Evolutionary conservation across 2,888 invertebrate genomes (phyloP).

Genomic region (Lepetodrilus schrolli): DNA sequence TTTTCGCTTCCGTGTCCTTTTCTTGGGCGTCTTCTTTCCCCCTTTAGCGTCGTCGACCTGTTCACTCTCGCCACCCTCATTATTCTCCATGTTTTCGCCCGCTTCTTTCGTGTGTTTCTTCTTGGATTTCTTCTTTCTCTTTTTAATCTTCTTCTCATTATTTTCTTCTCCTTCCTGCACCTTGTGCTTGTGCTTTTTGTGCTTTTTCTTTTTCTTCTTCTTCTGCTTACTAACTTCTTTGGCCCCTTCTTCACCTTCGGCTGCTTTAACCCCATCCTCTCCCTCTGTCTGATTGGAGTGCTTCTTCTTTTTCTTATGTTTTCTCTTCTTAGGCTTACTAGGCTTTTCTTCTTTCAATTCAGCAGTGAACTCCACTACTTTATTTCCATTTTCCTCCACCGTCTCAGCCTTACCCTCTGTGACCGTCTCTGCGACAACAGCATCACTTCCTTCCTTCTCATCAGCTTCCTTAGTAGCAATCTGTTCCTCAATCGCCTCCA

Average conservation of each 20-base stretch:
- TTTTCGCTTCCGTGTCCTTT: constrained; percentile 40
- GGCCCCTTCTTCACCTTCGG: constrained; percentile 28
- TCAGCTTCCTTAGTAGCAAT: constrained; percentile 31
- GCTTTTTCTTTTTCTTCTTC: constrained; percentile 56
- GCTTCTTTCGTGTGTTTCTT: constrained; percentile 29
- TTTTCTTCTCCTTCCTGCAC: constrained; percentile 40
- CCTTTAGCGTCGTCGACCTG: constrained; percentile 39
- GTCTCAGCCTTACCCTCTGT: neutral
- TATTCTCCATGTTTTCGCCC: constrained; percentile 34
- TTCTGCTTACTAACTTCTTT: constrained; percentile 40
- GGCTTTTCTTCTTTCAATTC: constrained; percentile 37
- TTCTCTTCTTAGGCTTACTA: constrained; percentile 32
- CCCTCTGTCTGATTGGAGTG: constrained; percentile 36
- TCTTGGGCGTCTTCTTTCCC: constrained; percentile 34
- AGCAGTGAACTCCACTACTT: constrained; percentile 27
- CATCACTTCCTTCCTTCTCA: constrained; percentile 36
- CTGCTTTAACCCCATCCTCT: constrained; percentile 31
- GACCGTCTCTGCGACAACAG: neutral
- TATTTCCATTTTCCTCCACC: constrained; percentile 38
- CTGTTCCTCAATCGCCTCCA: constrained; percentile 33
- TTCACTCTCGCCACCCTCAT: constrained; percentile 38
- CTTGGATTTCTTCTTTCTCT: constrained; percentile 47
- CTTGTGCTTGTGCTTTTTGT: constrained; percentile 42
- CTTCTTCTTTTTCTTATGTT: constrained; percentile 43
- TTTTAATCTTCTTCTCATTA: constrained; percentile 37